Evolutionary conservation across 2,113 vertebrate genomes (phyloP).

Genomic region (Callocephalon fimbriatum): DNA sequence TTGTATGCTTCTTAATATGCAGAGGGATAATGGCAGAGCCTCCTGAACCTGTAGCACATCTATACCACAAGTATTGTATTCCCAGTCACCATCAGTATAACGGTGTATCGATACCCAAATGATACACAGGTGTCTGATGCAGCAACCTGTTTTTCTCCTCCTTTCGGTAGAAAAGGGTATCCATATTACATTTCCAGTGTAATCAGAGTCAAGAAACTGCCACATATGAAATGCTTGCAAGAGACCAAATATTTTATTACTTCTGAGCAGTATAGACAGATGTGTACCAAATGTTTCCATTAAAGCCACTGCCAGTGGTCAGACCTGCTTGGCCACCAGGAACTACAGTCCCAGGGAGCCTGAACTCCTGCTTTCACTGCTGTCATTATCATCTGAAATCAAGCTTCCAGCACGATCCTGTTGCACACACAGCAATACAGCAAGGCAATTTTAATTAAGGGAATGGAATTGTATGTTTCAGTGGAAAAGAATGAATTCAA

Average conservation of each 20-base stretch:
- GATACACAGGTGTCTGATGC: not conserved
- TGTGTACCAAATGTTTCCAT: not conserved
- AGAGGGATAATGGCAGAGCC: not conserved
- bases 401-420: not conserved
- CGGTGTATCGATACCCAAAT: rapidly evolving
- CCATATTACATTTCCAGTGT: not conserved
- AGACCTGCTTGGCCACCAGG: not conserved
- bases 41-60: not conserved
- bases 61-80: rapidly evolving
- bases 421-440: not conserved
- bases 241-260: not conserved
- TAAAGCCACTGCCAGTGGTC: not conserved
- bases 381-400: not conserved
- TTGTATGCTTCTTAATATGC: not conserved
- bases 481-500: not conserved
- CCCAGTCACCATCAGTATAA: too few relatives aligned
- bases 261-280: not conserved
- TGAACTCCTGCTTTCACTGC: not conserved
- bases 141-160: not conserved
- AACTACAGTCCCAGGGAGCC: not conserved
- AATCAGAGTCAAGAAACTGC: not conserved
- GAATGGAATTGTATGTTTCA: not conserved
- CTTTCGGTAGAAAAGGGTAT: not conserved
- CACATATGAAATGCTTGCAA: not conserved
- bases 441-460: not conserved